These are phyloP conservation scores for Harpagifer antarcticus DNA, from an alignment of 2,797 vertebrate species.

Conservation along the genomic window DNA sequence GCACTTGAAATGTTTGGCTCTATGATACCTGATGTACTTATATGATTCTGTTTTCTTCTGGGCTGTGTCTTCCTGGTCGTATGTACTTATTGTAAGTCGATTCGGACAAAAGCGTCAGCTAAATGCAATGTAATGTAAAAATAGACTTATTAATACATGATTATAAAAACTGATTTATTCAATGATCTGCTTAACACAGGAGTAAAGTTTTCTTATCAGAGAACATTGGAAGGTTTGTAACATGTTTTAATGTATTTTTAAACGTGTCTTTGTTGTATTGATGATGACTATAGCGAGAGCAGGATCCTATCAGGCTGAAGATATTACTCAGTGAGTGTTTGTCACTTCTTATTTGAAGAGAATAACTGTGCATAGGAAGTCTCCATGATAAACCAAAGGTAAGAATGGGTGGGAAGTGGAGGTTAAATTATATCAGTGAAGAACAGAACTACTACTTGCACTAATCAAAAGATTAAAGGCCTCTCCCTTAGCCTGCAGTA, in stretches of 20 bases:
- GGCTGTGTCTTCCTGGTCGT: no score
- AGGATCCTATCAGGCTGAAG: conserved; percentile 4
- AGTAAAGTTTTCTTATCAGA: neutral
- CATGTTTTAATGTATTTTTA: no score
- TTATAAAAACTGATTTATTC: neutral
- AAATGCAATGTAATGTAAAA: no score
- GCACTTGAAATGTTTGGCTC: no score
- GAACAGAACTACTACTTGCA: conserved; percentile 5
- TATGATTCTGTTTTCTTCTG: no score
- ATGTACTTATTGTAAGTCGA: no score
- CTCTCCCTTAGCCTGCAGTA: neutral
- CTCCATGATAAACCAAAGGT: neutral
- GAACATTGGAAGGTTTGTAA: neutral
- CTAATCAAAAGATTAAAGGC: conserved; percentile 10
- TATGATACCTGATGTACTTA: no score
- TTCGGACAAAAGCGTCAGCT: no score
- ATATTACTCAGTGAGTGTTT: neutral
- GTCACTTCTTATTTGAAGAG: neutral
- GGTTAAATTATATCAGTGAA: conserved; percentile 22
- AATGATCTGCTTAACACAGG: neutral
- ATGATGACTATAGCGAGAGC: neutral
- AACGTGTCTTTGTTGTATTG: neutral
- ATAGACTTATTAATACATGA: no score
- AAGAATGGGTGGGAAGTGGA: neutral
- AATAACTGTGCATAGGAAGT: neutral